Evolutionary conservation across 2,113 vertebrate genomes (phyloP).

Genomic region (Chlorodrepanis virens): DNA sequence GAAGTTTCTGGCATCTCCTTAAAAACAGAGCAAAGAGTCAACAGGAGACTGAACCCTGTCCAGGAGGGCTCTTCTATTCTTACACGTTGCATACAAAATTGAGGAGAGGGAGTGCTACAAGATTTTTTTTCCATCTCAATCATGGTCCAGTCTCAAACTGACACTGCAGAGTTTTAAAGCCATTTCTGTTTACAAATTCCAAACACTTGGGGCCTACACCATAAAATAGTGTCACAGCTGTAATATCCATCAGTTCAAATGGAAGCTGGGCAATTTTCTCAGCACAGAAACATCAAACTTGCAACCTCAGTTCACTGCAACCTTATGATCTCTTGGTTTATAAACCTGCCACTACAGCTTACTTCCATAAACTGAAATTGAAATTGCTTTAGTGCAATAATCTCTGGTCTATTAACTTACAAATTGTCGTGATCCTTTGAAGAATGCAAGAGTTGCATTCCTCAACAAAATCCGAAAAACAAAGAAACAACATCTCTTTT

Average conservation of each 20-base stretch:
- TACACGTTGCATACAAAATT: rapidly evolving
- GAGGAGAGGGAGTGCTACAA: neutral
- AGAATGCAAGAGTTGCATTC: neutral
- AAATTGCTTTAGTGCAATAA: slow-evolving; percentile 49
- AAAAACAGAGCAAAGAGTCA: neutral
- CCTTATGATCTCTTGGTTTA: slow-evolving; percentile 43
- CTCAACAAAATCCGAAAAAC: neutral
- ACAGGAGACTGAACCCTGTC: neutral
- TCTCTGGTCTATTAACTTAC: slow-evolving; percentile 52
- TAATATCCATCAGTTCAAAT: neutral
- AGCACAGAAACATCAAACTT: neutral
- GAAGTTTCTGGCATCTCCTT: neutral
- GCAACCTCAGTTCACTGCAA: slow-evolving; percentile 8
- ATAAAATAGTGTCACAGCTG: neutral
- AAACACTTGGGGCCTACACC: neutral
- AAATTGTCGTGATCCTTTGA: slow-evolving; percentile 40
- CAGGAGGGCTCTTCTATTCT: neutral
- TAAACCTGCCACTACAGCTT: slow-evolving; percentile 48
- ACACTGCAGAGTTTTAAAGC: neutral
- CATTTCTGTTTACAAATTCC: neutral
- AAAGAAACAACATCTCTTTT: neutral
- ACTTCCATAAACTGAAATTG: slow-evolving; percentile 31
- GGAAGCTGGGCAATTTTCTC: slow-evolving; percentile 29
- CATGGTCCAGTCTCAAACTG: neutral
- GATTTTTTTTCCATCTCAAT: neutral